Base-by-base conservation (phyloP, 2,797 vertebrate species). In the Salarias fasciatus region DNA sequence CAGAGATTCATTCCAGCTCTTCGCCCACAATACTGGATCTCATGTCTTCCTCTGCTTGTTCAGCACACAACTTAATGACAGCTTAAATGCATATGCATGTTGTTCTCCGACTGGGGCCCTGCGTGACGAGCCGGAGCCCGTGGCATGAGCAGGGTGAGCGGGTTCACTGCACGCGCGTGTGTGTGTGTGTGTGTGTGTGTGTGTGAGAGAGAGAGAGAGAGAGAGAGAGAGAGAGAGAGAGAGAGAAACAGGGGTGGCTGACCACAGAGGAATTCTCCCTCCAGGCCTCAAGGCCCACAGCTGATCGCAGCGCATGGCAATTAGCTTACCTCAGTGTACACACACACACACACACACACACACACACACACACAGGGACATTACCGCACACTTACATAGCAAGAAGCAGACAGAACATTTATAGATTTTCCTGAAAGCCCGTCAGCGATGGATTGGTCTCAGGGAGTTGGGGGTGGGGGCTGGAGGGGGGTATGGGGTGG, bases 191-290 rank as follows among this genome's bases (percentile, higher is more conserved):
- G n/a, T n/a, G n/a, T n/a, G n/a, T n/a, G 18, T 24, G 18, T 2
- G 18, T 24, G 18, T 24, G 18, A 24, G 18, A 24, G 18, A 2
- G 18, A 24, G 3, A 24, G 18, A 24, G 18, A 24, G 18, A 24
- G 18, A 24, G 18, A 24, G 18, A 24, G 18, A 64, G 60, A 78
- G 66, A 76, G 61, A 76, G 71, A 82, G 59, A 37, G 77, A n/a
- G n/a, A n/a, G 72, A 81, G 75, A 79, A 65, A 70, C 64, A 11
- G 72, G 75, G 74, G 72, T 62, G 66, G 44, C 63, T 63, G 68
- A 88, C 84, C 84, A 77, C 84, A 77, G 73, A 87, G 76, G 78
- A 85, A 86, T 85, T 87, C 73, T 84, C 80, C 56, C 75, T 68
- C 63, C 73, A 68, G 75, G 74, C 79, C 70, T 77, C 67, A 54